phyloP scores from a whole-genome alignment of 2,888 invertebrate genomes.

The Ditula angustiorana region DNA sequence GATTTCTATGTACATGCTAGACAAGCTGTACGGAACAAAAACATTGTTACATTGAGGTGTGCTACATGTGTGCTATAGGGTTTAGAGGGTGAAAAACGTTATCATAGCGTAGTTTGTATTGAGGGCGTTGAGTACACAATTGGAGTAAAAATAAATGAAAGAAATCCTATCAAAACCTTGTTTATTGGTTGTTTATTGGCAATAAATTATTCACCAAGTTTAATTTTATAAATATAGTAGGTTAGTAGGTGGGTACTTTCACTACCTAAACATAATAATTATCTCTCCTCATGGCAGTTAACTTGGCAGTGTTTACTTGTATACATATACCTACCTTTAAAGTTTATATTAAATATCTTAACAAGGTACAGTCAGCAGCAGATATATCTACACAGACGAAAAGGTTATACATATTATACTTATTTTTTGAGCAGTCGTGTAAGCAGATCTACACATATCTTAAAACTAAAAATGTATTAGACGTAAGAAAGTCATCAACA shows the following conservation, averaged over 20 bases:
- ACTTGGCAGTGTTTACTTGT: conserved; percentile 44
- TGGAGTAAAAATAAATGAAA: background rate
- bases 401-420: too few relatives aligned
- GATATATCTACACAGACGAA: too few relatives aligned
- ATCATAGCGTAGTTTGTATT: too few relatives aligned
- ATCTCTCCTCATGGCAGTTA: conserved; percentile 45
- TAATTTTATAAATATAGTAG: conserved; percentile 8
- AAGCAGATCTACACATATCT: too few relatives aligned
- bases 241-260: conserved; percentile 36
- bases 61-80: too few relatives aligned
- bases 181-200: conserved; percentile 12
- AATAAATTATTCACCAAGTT: conserved; percentile 2
- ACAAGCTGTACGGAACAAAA: too few relatives aligned
- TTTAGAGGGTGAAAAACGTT: too few relatives aligned
- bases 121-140: background rate
- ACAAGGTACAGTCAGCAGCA: background rate
- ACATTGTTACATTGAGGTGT: too few relatives aligned
- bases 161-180: background rate
- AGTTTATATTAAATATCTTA: conserved; percentile 12
- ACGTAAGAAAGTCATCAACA: too few relatives aligned
- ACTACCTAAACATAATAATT: conserved; percentile 30
- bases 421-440: too few relatives aligned
- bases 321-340: background rate
- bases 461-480: too few relatives aligned
- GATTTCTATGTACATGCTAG: too few relatives aligned